phyloP scores from a whole-genome alignment of 2,888 invertebrate species.

The Drosophila paucipuncta region DNA sequence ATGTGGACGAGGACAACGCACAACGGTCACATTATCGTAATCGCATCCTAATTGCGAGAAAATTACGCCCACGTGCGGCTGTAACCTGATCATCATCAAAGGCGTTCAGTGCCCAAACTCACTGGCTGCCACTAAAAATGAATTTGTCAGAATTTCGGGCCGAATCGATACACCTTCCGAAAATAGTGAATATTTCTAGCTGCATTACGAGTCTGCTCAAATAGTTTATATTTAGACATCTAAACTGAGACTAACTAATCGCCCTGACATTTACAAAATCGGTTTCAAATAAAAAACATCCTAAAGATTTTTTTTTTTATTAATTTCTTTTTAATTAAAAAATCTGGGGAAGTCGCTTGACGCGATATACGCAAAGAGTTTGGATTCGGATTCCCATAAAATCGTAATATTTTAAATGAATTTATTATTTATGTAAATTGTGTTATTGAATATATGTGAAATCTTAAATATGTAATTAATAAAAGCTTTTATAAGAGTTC shows the following conservation, averaged over 20 bases:
- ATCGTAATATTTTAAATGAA: background rate
- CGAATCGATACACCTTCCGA: slow-evolving; percentile 22
- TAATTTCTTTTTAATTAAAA: background rate
- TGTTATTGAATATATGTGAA: background rate
- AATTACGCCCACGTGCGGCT: slow-evolving; percentile 85
- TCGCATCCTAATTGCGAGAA: slow-evolving; percentile 85
- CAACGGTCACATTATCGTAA: slow-evolving; percentile 81
- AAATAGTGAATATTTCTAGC: background rate
- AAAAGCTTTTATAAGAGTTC: background rate
- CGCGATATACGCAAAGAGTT: background rate
- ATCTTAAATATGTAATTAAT: background rate
- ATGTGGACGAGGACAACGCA: slow-evolving; percentile 31
- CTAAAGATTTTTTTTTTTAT: background rate
- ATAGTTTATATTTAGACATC: background rate
- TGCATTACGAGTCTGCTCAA: background rate
- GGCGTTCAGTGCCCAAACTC: slow-evolving; percentile 30
- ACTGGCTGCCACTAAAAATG: background rate
- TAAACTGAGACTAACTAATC: background rate
- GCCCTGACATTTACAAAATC: background rate
- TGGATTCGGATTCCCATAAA: background rate
- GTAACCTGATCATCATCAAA: slow-evolving; percentile 84
- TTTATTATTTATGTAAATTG: background rate
- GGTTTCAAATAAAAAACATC: background rate
- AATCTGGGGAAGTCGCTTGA: rapidly evolving
- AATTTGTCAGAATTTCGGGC: background rate